A percentile compares a stretch with the other conserved stretches of the same genome.
Conservation (phyloP, 92 coral and sea anemone genomes). For the Phymanthus crucifer region DNA sequence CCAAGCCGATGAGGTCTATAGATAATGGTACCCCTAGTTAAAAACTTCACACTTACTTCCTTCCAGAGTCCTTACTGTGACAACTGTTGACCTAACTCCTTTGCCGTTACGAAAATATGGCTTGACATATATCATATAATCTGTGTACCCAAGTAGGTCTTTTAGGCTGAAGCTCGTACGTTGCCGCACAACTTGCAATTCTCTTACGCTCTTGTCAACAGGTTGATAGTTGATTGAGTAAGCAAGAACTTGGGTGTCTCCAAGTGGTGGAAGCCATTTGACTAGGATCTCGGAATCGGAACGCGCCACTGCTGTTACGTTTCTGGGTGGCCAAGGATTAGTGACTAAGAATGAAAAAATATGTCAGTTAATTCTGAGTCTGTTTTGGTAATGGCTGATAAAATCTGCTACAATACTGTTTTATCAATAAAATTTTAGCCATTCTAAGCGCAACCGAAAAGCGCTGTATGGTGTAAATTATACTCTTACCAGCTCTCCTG, state of each 20-base stretch:
- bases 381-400: too few species aligned
- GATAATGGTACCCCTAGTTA: too few species aligned
- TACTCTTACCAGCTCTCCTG: slow-evolving; percentile 52
- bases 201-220: not conserved
- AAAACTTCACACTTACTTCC: slow-evolving; percentile 46
- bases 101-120: slow-evolving; percentile 17
- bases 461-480: too few species aligned
- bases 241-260: slow-evolving; percentile 21
- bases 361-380: not conserved
- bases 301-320: slow-evolving; percentile 45
- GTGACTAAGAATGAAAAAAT: slow-evolving; percentile 13
- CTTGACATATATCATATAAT: slow-evolving; percentile 58
- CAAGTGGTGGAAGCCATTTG: slow-evolving; percentile 63
- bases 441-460: too few species aligned
- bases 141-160: slow-evolving; percentile 51
- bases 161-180: slow-evolving; percentile 12
- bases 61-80: slow-evolving; percentile 54
- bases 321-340: slow-evolving; percentile 57
- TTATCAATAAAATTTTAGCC: too few species aligned
- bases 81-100: slow-evolving; percentile 34
- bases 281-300: slow-evolving; percentile 57
- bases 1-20: too few species aligned
- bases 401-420: too few species aligned
- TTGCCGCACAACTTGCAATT: slow-evolving; percentile 8
- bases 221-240: slow-evolving; percentile 45